Evolutionary conservation across 2,113 vertebrate species (phyloP).

Genomic region (Willisornis vidua): DNA sequence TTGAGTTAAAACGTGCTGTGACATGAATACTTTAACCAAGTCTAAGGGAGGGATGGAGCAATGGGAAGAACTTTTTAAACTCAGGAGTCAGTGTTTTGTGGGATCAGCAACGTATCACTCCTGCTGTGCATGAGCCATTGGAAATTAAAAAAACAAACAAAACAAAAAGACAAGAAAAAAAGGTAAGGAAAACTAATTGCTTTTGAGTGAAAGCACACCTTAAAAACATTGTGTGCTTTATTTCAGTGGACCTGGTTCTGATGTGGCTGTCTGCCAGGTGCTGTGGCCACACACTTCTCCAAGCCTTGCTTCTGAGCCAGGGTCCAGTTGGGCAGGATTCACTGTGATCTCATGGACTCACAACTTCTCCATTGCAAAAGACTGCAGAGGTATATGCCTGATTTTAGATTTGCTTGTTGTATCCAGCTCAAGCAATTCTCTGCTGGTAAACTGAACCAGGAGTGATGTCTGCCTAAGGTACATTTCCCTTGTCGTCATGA

Average conservation of each 20-base stretch:
- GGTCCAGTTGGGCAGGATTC: background rate
- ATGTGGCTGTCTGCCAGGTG: too few relatives aligned
- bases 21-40: background rate
- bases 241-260: background rate
- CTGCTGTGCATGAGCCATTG: background rate
- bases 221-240: background rate
- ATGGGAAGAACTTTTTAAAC: background rate
- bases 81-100: background rate
- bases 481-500: background rate
- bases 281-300: accelerated
- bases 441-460: background rate
- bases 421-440: background rate
- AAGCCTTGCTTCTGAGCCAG: background rate
- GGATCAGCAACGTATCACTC: background rate
- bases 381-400: background rate
- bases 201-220: background rate
- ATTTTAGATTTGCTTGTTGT: background rate
- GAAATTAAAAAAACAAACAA: background rate
- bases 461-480: background rate
- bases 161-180: too few relatives aligned
- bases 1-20: background rate
- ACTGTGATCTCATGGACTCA: background rate
- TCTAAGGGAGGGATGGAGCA: background rate
- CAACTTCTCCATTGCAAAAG: background rate
- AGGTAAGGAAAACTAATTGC: background rate